Conservation (phyloP, 2,797 vertebrate species). For the Spinibarbus caldwelli region DNA sequence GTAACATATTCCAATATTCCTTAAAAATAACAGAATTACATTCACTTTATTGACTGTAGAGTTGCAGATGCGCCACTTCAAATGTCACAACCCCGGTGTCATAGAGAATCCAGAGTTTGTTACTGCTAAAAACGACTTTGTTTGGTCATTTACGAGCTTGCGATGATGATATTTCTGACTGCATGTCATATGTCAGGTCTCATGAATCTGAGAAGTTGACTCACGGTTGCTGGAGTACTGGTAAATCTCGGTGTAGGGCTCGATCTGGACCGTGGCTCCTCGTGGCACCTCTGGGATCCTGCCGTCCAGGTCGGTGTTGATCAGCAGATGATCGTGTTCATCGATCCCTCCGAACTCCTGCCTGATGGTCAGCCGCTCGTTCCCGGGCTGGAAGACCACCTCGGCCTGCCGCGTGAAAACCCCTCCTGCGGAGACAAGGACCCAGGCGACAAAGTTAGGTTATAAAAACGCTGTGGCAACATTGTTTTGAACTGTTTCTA, state of each 20-base stretch:
- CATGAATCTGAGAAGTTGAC: constrained; percentile 39
- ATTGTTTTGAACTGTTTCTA: neutral
- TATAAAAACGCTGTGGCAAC: neutral
- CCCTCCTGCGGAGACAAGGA: constrained; percentile 75
- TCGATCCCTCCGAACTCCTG: constrained; percentile 90
- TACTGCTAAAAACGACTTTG: neutral
- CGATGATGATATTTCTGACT: neutral
- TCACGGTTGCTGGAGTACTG: constrained; percentile 85
- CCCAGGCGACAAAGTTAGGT: neutral
- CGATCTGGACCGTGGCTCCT: constrained; percentile 83
- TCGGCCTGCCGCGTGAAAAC: constrained; percentile 87
- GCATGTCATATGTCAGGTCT: neutral
- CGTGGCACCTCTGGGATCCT: constrained; percentile 78
- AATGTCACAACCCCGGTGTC: no score
- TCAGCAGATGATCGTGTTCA: constrained; percentile 90
- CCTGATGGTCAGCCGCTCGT: constrained; percentile 83
- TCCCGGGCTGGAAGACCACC: constrained; percentile 85
- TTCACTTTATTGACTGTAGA: neutral
- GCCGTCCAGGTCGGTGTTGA: constrained; percentile 88
- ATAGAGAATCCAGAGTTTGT: neutral
- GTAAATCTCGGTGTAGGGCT: constrained; percentile 89
- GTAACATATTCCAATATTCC: neutral
- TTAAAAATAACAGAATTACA: neutral
- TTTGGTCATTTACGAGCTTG: neutral
- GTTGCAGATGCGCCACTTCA: no score